These are phyloP conservation scores for Callocephalon fimbriatum DNA, from an alignment of 2,113 vertebrate genomes.

Conservation along the genomic window DNA sequence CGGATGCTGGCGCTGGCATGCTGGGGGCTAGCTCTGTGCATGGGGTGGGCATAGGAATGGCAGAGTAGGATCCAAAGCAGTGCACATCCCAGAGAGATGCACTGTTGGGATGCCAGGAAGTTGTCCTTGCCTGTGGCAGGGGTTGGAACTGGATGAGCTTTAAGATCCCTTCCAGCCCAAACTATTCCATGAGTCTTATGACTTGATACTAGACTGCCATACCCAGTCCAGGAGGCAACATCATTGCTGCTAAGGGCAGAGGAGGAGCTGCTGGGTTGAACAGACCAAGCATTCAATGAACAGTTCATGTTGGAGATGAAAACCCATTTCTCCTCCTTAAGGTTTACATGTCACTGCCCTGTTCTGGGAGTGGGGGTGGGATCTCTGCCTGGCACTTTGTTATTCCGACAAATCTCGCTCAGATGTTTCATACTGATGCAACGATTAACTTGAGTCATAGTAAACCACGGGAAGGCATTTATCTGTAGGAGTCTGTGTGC, in stretches of 20 bases:
- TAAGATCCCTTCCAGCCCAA: background rate
- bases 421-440: background rate
- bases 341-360: background rate
- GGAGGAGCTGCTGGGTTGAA: background rate
- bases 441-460: background rate
- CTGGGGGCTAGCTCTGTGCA: background rate
- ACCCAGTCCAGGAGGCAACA: background rate
- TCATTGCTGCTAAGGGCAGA: background rate
- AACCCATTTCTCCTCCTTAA: background rate
- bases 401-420: background rate
- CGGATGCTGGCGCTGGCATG: background rate
- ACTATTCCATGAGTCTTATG: background rate
- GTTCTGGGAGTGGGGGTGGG: background rate
- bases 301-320: rapidly evolving
- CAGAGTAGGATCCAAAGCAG: background rate
- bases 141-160: background rate
- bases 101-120: background rate
- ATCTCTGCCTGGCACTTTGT: background rate
- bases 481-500: background rate
- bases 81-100: background rate
- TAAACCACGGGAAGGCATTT: background rate
- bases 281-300: rapidly evolving
- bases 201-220: background rate
- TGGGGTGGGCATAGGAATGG: background rate
- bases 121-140: background rate